phyloP scores from a whole-genome alignment of 2,888 invertebrate species.

The Augochlorella aurata region DNA sequence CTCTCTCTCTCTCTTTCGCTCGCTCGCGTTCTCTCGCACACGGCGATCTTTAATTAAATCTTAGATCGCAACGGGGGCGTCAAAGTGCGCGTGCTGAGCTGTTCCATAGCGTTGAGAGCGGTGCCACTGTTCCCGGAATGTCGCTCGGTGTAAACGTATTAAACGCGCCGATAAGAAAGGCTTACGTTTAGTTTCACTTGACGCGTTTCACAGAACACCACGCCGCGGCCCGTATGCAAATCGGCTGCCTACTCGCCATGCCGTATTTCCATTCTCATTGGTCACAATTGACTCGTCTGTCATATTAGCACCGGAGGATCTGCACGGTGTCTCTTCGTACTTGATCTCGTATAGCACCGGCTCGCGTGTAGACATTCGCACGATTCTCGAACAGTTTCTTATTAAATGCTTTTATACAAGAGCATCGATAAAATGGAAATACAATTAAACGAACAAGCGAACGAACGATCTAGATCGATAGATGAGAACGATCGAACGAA shows the following conservation, averaged over 20 bases:
- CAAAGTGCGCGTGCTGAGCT: slow-evolving; percentile 8
- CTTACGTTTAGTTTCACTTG: slow-evolving; percentile 3
- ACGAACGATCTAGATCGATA: background rate
- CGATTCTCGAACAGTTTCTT: background rate
- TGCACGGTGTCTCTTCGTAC: slow-evolving; percentile 25
- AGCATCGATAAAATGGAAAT: no score
- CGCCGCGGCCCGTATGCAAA: slow-evolving; percentile 10
- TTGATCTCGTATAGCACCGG: no score
- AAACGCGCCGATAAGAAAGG: slow-evolving; percentile 37
- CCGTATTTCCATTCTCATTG: slow-evolving; percentile 37
- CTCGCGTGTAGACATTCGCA: no score
- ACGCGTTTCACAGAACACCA: slow-evolving; percentile 17
- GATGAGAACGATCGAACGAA: no score
- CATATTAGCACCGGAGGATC: slow-evolving; percentile 45
- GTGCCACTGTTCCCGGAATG: slow-evolving; percentile 32
- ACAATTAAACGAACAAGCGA: no score
- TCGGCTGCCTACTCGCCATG: background rate
- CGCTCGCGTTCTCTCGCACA: background rate
- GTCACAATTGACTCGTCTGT: slow-evolving; percentile 53
- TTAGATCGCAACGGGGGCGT: background rate
- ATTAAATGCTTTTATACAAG: no score
- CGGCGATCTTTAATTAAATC: slow-evolving; percentile 25
- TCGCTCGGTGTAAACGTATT: slow-evolving; percentile 47
- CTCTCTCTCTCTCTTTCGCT: background rate
- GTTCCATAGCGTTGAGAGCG: background rate